Conservation (phyloP, 2,797 vertebrate species). For the Anas acuta region DNA sequence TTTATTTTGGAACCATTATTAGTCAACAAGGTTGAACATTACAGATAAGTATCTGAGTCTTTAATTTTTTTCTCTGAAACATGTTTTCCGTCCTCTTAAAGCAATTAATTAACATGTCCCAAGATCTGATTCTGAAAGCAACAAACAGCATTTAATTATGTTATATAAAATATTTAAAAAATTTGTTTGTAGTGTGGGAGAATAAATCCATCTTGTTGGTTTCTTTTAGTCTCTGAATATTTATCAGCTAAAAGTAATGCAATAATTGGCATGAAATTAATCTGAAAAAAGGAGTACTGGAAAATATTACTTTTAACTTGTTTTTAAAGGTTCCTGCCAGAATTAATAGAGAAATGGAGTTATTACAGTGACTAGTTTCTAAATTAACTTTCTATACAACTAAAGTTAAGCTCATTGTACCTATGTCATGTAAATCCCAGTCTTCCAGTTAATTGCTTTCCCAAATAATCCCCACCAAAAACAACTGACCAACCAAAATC, state of each 20-base stretch:
- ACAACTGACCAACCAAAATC: too few species aligned
- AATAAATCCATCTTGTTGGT: conserved; percentile 75
- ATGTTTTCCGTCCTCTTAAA: conserved; percentile 54
- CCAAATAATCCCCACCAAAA: background rate
- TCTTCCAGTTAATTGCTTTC: background rate
- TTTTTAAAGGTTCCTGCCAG: conserved; percentile 45
- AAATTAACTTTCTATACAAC: conserved; percentile 35
- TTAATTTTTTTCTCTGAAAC: conserved; percentile 29
- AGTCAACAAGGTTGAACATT: background rate
- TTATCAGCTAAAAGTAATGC: conserved; percentile 75
- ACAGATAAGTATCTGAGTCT: conserved; percentile 57
- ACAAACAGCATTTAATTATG: conserved; percentile 75
- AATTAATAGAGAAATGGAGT: conserved; percentile 41
- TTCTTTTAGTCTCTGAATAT: conserved; percentile 76
- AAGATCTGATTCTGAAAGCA: conserved; percentile 69
- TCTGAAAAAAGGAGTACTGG: conserved; percentile 50
- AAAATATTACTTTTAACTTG: conserved; percentile 66
- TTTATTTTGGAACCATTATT: conserved; percentile 47
- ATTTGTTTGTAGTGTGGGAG: conserved; percentile 64
- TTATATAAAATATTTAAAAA: conserved; percentile 73
- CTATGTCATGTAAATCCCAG: background rate
- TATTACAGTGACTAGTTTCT: conserved; percentile 38
- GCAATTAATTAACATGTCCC: conserved; percentile 68
- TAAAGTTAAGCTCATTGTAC: background rate
- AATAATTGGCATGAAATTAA: conserved; percentile 78